phyloP scores from a whole-genome alignment of 2,797 vertebrate species.

The Luscinia megarhynchos region DNA sequence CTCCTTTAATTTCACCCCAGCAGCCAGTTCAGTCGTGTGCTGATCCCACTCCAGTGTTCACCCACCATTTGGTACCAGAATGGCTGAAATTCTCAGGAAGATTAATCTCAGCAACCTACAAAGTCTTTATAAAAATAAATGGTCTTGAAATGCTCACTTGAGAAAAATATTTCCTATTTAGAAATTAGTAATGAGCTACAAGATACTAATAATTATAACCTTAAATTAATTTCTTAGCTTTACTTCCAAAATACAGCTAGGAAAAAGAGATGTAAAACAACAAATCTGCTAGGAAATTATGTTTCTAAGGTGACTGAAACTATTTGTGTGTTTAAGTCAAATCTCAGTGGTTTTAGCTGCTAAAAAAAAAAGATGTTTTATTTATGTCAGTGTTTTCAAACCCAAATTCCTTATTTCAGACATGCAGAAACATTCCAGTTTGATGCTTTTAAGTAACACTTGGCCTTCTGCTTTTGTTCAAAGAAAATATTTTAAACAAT shows the following conservation, averaged over 20 bases:
- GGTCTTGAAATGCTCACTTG: neutral
- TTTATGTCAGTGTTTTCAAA: neutral
- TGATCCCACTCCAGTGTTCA: rapidly evolving
- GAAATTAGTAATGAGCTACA: neutral
- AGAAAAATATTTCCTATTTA: neutral
- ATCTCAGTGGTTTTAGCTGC: neutral
- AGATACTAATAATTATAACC: neutral
- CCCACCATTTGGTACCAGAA: neutral
- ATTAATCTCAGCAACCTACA: neutral
- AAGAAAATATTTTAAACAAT: neutral
- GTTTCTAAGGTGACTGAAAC: neutral
- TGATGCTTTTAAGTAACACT: neutral
- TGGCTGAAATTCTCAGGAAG: neutral
- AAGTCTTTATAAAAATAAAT: neutral
- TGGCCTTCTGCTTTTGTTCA: neutral
- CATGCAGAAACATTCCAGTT: neutral
- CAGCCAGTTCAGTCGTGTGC: neutral
- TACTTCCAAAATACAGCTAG: neutral
- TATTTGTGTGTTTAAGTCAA: neutral
- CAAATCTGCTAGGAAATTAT: neutral
- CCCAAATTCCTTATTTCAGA: neutral
- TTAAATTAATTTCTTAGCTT: neutral
- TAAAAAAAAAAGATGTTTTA: neutral
- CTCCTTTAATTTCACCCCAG: neutral
- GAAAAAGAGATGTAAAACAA: neutral